Conservation (phyloP, 2,113 vertebrate genomes). For the Mungos mungo region DNA sequence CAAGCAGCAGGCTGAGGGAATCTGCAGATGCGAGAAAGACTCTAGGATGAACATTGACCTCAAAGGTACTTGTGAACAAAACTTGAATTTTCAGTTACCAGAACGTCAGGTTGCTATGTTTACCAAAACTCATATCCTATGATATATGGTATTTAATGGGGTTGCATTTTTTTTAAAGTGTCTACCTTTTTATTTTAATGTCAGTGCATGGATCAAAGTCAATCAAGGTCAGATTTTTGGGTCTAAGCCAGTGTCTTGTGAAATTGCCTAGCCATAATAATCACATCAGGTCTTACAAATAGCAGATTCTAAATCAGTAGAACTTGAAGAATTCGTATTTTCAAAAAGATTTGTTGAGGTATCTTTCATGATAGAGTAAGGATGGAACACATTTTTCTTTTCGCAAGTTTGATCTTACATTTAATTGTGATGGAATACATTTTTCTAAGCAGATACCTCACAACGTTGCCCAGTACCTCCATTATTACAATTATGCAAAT, state of each 20-base stretch:
- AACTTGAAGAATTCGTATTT: background rate
- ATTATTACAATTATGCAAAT: background rate
- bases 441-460: background rate
- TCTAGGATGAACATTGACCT: constrained; percentile 72
- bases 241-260: background rate
- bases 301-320: background rate
- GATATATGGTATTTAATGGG: background rate
- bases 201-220: background rate
- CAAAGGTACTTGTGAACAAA: constrained; percentile 68
- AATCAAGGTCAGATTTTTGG: constrained; percentile 32
- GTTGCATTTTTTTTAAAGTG: background rate
- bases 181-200: background rate
- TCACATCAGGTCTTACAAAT: background rate
- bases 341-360: background rate
- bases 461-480: background rate
- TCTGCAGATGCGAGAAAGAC: constrained; percentile 76
- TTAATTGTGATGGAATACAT: background rate
- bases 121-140: constrained; percentile 9
- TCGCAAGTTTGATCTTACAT: background rate
- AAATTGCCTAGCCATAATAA: constrained; percentile 27
- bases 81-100: constrained; percentile 46
- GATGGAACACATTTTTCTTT: background rate
- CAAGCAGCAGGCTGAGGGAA: constrained; percentile 76
- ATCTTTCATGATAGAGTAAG: background rate
- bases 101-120: background rate